phyloP scores from a whole-genome alignment of 2,888 invertebrate species.

The Leistus spinibarbis region DNA sequence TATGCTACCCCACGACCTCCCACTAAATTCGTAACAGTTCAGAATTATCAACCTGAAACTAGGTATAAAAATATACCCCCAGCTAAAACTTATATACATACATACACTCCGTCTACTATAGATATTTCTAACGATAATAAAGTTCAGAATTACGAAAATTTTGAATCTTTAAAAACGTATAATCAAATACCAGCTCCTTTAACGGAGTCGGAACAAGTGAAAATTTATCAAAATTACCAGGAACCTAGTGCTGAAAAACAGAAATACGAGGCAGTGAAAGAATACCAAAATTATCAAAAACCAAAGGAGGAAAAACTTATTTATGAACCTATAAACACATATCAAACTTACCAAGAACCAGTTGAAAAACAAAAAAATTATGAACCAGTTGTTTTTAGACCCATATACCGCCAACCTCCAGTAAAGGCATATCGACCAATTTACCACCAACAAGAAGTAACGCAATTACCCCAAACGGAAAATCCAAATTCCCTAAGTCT shows the following conservation, averaged over 20 bases:
- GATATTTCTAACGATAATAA: conserved; percentile 47
- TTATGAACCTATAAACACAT: neutral
- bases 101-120: conserved; percentile 53
- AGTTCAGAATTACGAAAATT: conserved; percentile 29
- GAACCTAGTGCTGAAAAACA: neutral
- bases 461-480: conserved; percentile 40
- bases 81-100: conserved; percentile 51
- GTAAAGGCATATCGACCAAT: conserved; percentile 24
- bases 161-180: conserved; percentile 30
- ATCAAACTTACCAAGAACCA: neutral
- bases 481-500: conserved; percentile 58
- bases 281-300: conserved; percentile 1
- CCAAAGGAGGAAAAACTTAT: neutral
- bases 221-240: neutral
- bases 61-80: conserved; percentile 22
- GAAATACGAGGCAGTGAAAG: neutral
- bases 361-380: conserved; percentile 12
- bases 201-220: neutral
- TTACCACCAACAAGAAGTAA: conserved; percentile 12
- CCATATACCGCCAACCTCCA: conserved; percentile 47
- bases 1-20: conserved; percentile 39
- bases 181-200: conserved; percentile 22
- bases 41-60: conserved; percentile 37
- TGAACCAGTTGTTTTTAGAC: conserved; percentile 40
- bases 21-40: conserved; percentile 42